Evolutionary conservation across 2,797 vertebrate genomes (phyloP).

Genomic region (Pseudochirops corinnae): DNA sequence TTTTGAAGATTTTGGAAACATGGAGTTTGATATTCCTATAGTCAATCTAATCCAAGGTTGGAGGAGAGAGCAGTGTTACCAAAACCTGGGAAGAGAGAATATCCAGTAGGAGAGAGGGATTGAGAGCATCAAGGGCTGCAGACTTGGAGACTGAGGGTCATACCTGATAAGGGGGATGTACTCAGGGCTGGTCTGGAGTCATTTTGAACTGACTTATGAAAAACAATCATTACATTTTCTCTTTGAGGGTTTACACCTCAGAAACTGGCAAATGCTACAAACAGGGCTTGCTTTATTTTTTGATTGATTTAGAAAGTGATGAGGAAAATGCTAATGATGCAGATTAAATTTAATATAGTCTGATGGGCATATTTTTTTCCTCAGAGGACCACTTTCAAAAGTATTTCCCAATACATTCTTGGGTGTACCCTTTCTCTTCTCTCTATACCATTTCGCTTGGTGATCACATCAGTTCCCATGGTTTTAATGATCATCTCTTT

Average conservation of each 20-base stretch:
- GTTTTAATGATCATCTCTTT: not conserved
- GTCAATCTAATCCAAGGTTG: not conserved
- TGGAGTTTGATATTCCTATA: not conserved
- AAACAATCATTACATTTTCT: not conserved
- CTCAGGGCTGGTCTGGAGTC: not conserved
- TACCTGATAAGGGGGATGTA: not conserved
- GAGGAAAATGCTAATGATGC: too few relatives aligned
- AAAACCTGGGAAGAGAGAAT: not conserved
- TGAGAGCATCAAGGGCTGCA: not conserved
- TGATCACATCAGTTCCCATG: too few relatives aligned
- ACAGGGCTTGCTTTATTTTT: not conserved
- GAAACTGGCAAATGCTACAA: not conserved
- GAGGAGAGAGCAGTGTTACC: not conserved
- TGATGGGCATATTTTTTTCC: too few relatives aligned
- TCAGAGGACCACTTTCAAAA: too few relatives aligned
- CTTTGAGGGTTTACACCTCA: not conserved
- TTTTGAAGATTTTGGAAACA: not conserved
- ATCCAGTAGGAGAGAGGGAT: not conserved
- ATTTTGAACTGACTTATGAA: not conserved
- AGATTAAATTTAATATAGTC: too few relatives aligned
- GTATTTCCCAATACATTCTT: too few relatives aligned
- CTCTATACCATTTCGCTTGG: too few relatives aligned
- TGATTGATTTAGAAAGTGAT: too few relatives aligned
- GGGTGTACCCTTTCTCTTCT: too few relatives aligned
- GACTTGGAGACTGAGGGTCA: not conserved